Conservation (phyloP, 2,113 vertebrate genomes). For the Arenaria interpres region DNA sequence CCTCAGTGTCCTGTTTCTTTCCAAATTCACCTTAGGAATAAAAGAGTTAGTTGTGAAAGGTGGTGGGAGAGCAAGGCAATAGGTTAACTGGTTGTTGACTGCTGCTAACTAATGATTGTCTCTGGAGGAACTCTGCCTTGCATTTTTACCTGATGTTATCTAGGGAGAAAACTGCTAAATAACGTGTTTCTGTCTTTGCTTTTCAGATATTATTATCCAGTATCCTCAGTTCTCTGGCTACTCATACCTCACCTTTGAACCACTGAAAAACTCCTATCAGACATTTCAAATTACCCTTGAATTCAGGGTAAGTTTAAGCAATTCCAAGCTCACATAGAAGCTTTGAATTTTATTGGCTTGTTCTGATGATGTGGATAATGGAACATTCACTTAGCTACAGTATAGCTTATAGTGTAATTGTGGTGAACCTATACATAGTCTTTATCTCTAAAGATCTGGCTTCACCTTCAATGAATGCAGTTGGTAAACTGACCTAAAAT, state of each 20-base stretch:
- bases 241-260: constrained; percentile 95
- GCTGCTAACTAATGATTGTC: neutral
- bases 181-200: constrained; percentile 1
- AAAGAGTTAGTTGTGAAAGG: neutral
- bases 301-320: constrained; percentile 85
- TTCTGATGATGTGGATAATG: neutral
- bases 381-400: neutral
- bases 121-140: neutral
- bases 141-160: neutral
- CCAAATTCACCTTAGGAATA: neutral
- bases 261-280: constrained; percentile 94
- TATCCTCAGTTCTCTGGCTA: constrained; percentile 92
- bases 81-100: neutral
- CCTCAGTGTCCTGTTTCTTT: neutral
- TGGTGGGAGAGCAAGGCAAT: neutral
- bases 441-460: neutral
- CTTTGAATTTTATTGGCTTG: neutral
- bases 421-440: neutral
- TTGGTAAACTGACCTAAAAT: neutral
- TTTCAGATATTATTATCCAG: constrained; percentile 84
- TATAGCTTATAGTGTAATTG: neutral
- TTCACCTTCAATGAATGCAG: neutral
- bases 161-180: neutral
- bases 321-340: neutral
- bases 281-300: constrained; percentile 92